Base-by-base conservation (phyloP, 2,888 invertebrate genomes). In the Strigamia transsilvanica region DNA sequence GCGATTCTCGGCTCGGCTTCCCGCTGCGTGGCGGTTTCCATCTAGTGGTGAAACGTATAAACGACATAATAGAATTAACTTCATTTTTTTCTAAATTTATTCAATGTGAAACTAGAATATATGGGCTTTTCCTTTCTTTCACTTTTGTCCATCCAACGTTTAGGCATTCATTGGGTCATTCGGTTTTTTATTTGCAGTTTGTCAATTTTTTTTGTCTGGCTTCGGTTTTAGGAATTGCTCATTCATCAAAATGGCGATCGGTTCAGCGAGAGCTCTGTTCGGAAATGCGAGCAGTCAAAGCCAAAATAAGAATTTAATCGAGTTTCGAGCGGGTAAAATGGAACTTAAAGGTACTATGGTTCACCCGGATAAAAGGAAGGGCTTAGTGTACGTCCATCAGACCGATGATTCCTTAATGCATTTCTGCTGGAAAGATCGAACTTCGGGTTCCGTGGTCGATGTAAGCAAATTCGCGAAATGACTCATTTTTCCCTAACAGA, bases 391-490 rank as follows among this genome's bases (percentile, higher is more conserved):
- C 87, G 93, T 99, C 82, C 95, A 97, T 87, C 99, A 99, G 88
- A 95, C 97, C 81, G 98, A 98, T 85, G 99, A 99, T 89, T 95
- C 96, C 0, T 89, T 99, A 82, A 98, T 99, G 94, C 99, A 99
- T 89, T 98, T 99, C 88, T 99, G 99, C 88, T 99, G 99, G 99
- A 99, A 99, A 89, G 99, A 99, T 89, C 93, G 99, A 79, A 93
- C 94, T 77, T 92, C 94, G 78, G 97, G 97, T 81, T 93, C 93
- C 85, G 94, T 97, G 13, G 99, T 99, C 89, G 99, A 99, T 89
- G 93, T 92, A 88, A 89, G 90, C 82, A n/a, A 51, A 51, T n/a
- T n/a, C 1, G 1, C 15, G n/a, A 56, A 56, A 56, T n/a, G 4
- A 27, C 23, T 27, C 32, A 7, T 27, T 23, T 73, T 12, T 23